Base-by-base conservation (phyloP, 2,113 vertebrate species). In the Anoura caudifer region DNA sequence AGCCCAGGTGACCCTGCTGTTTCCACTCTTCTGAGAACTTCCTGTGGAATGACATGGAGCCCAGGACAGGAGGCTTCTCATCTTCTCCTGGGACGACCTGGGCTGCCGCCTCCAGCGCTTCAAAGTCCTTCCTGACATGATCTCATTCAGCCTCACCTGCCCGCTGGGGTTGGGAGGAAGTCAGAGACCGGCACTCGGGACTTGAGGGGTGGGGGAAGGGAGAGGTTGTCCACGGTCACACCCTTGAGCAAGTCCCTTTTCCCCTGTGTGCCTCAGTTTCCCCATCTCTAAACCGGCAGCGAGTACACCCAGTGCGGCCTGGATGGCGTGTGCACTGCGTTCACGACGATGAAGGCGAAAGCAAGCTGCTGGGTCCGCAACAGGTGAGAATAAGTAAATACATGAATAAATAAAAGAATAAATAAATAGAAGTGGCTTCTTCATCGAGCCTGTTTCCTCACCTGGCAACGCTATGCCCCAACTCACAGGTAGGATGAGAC, bases 101-200 rank as follows among this genome's bases (percentile, higher is more conserved):
- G 65, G 63, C 59, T 19, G 28, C 47, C 7, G 72, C 65, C 90
- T 95, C 70, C 1, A 56, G 63, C 36, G 79, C 94, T 90, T 96
- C 93, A 87, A 95, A 96, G 97, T 10, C 86, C 59, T 95, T 70
- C 54, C 90, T 76, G 70, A 33, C 33, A 4, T 65, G 88, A 96
- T 43, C 72, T 96, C 87, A 72, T 33, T 5, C 1, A 10, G 38
- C 79, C 94, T 93, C 41, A 13, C 59, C 63, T 52, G 87, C 50
- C 61, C 28, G 3, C 6, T 26, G 24, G 41, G 59, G 38, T 10
- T 75, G 54, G 56, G 87, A 87, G 50, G 72, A 70, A 41, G 43
- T 45, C 38, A 11, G 75, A 47, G 52, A n/a, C 69, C 77, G 72
- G n/a, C 22, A 50, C 28, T 75, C 12, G 14, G 61, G 59, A 47